Evolutionary conservation across 2,888 invertebrate genomes (phyloP).

Genomic region (Tricholauxania praeusta): DNA sequence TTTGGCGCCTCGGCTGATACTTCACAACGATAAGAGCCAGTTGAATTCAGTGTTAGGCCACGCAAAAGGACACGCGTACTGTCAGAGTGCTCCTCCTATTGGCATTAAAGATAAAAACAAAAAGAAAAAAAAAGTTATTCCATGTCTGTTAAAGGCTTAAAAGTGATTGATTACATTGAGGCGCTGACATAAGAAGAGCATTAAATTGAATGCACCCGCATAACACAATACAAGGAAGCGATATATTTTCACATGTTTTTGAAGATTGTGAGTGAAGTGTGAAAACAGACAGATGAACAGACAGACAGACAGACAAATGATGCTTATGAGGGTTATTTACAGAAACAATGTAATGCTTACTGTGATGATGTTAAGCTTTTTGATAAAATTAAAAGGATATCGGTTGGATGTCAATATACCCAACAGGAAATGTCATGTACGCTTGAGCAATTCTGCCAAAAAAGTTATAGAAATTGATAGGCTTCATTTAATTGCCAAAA

Average conservation of each 20-base stretch:
- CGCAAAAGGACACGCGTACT: constrained; percentile 76
- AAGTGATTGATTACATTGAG: constrained; percentile 16
- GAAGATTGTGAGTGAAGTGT: too few species aligned
- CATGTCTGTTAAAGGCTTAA: constrained; percentile 11
- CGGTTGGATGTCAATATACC: neutral
- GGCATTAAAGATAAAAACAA: neutral
- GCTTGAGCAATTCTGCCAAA: too few species aligned
- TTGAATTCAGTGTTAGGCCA: constrained; percentile 77
- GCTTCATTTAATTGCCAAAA: too few species aligned
- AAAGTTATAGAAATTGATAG: too few species aligned
- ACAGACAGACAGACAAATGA: neutral
- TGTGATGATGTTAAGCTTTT: neutral
- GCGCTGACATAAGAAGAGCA: neutral
- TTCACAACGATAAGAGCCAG: constrained; percentile 81
- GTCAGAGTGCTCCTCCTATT: constrained; percentile 77
- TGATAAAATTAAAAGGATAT: constrained; percentile 5
- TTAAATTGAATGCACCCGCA: constrained; percentile 22
- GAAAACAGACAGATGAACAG: too few species aligned
- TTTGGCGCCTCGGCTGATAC: constrained; percentile 84
- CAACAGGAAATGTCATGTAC: too few species aligned
- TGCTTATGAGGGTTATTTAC: neutral
- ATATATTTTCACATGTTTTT: neutral
- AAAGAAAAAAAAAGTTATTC: neutral
- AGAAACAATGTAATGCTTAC: neutral
- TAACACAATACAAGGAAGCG: neutral